Base-by-base conservation (phyloP, 2,888 invertebrate genomes). In the Colletes collaris region DNA sequence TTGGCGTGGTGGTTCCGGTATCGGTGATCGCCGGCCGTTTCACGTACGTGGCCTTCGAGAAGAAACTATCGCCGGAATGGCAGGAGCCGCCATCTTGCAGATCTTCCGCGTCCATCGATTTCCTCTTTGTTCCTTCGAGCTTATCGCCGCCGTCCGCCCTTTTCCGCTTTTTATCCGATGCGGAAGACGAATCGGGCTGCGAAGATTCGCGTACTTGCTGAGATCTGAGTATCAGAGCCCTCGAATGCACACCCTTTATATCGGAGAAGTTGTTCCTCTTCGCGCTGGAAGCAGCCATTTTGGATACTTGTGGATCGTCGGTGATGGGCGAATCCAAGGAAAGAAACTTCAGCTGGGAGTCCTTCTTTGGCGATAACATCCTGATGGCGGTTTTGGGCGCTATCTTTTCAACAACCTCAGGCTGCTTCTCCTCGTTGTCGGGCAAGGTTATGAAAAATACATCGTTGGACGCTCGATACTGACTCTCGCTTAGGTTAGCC, bases 331-430 rank as follows among this genome's bases (percentile, higher is more conserved):
- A 76, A 2, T 76, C 76, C 8, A 67, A 49, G 1, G 69, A 16
- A 13, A 86, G 81, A 8, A 71, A 85, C 60, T 79, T 83, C 7
- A 86, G 62, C 62, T 86, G 86, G 3, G 86, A 84, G 59, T 88
- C 84, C 49, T 86, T 70, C 27, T 83, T 74, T 2, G 87, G 76
- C 5, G 86, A 81, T 7, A 86, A n/a, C 16, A 88, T 40, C 49
- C 72, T 85, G n/a, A 79, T 53, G 5, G 10, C 8, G 16, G 8
- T 40, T 0, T n/a, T 65, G 50, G 40, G 3, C 7, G 16, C 4
- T 1, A 19, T n/a, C 6, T 27, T 27, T 27, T 2, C 2, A 27
- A 27, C 27, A 27, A 27, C 27, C 27, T 27, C 6, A 2, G 19
- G 3, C 0, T 10, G 0, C 0, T 10, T 0, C 4, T 19, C 6